Evolutionary conservation across 2,888 invertebrate genomes (phyloP).

Genomic region (Leptinotarsa peninsularis): DNA sequence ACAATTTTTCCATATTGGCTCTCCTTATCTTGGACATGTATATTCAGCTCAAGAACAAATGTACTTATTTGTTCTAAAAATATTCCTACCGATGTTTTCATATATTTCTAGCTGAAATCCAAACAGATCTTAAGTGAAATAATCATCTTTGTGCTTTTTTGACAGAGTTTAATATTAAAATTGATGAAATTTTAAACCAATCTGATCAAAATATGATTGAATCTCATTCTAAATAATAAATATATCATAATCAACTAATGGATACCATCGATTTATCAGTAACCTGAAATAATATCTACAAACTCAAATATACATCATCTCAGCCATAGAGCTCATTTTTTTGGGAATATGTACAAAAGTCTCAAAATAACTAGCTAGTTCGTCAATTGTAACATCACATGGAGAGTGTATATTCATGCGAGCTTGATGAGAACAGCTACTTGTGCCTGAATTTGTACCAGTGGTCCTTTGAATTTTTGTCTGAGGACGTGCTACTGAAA

Average conservation of each 20-base stretch:
- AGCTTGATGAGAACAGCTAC: slow-evolving; percentile 81
- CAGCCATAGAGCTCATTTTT: slow-evolving; percentile 98
- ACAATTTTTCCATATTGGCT: no score
- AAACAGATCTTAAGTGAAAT: no score
- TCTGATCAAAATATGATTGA: background rate
- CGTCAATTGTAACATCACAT: slow-evolving; percentile 92
- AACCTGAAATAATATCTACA: slow-evolving; percentile 9
- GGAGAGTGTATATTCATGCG: slow-evolving; percentile 74
- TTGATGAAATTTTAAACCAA: background rate
- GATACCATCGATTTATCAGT: slow-evolving; percentile 7
- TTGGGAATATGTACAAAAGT: slow-evolving; percentile 96
- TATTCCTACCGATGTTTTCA: no score
- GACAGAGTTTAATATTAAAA: no score
- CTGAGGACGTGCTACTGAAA: slow-evolving; percentile 55
- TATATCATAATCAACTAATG: background rate
- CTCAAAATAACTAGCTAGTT: slow-evolving; percentile 95
- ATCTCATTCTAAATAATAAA: background rate
- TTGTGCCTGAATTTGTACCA: slow-evolving; percentile 50
- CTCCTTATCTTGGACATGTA: no score
- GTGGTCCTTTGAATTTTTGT: slow-evolving; percentile 40
- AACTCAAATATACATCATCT: slow-evolving; percentile 95
- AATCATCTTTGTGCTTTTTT: no score
- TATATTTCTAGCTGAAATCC: no score
- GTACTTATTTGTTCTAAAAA: no score
- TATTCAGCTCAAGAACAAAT: no score